Base-by-base conservation (phyloP, 2,888 invertebrate genomes). In the Bombylius discolor region DNA sequence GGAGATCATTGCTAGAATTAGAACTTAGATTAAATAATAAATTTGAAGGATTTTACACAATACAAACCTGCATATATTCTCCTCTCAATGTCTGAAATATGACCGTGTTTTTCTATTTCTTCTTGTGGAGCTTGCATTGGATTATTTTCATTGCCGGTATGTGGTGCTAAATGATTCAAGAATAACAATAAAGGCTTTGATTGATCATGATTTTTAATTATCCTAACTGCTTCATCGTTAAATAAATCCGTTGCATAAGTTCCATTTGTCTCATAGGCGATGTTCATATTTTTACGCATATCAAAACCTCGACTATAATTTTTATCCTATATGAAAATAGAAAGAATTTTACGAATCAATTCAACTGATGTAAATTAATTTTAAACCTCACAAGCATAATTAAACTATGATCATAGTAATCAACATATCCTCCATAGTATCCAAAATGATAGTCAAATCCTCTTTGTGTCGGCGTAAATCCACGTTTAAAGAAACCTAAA, bases 371-470 rank as follows among this genome's bases (percentile, higher is more conserved):
- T 11, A 44, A 33, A 48, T 51, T 47, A 62, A 34, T 6, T 13
- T 49, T 47, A 11, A 32, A 39, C 61, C 70, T 64, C 59, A 69
- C 72, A 49, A 73, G 72, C 67, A 77, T 75, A 23, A 68, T 65
- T 12, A 78, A 68, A 3, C 78, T 78, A 58, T 84, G 81, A 64
- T 85, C 83, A 66, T 81, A 89, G 67, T 94, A 95, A 68, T 90
- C 88, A 56, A 89, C 81, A 61, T 80, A 84, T 4, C 89, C 91
- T 58, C 84, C 85, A 78, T 87, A 87, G 68, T 90, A 92, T 3
- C 95, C 95, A 67, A 82, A 88, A 69, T 91, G 89, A 6, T 81
- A 78, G 63, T 89, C 84, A 66, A 89, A 95, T 5, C 91, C 91
- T 44, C 90, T 78, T 58, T 75, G 73, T 0, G 80, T 80, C 1